These are phyloP conservation scores for Cheilosia scutellata DNA, from an alignment of 2,888 invertebrate species.

Conservation along the genomic window DNA sequence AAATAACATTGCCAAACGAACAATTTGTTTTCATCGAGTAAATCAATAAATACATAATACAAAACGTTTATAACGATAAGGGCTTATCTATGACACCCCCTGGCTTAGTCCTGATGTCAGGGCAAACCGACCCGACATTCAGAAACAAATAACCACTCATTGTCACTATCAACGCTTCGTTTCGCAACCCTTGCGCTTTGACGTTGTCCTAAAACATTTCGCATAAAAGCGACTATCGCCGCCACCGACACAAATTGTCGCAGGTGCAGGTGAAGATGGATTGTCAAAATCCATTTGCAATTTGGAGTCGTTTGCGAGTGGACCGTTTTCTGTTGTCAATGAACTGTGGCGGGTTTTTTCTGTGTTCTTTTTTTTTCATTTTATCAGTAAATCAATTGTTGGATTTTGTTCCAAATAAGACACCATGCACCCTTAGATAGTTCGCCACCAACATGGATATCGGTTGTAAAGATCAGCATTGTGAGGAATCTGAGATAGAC, in stretches of 20 bases:
- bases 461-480: conserved; percentile 56
- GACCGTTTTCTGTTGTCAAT: conserved; percentile 41
- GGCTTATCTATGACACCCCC: conserved; percentile 34
- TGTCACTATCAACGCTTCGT: conserved; percentile 22
- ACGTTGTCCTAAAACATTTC: conserved; percentile 3
- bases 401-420: background rate
- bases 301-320: conserved; percentile 41
- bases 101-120: conserved; percentile 17
- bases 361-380: background rate
- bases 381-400: background rate
- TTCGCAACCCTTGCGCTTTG: conserved; percentile 1
- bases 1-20: conserved; percentile 51
- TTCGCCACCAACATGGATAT: conserved; percentile 24
- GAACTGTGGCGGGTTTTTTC: background rate
- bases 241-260: conserved; percentile 21
- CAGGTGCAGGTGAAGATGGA: conserved; percentile 63
- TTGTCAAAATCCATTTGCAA: conserved; percentile 67
- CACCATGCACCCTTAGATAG: conserved; percentile 7
- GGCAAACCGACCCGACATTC: conserved; percentile 9
- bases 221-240: conserved; percentile 40
- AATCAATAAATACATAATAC: conserved; percentile 55
- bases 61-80: conserved; percentile 23
- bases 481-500: conserved; percentile 47
- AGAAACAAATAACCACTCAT: conserved; percentile 36
- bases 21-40: conserved; percentile 54